These are phyloP conservation scores for Emmelina monodactyla DNA, from an alignment of 2,888 invertebrate genomes.

Conservation along the genomic window DNA sequence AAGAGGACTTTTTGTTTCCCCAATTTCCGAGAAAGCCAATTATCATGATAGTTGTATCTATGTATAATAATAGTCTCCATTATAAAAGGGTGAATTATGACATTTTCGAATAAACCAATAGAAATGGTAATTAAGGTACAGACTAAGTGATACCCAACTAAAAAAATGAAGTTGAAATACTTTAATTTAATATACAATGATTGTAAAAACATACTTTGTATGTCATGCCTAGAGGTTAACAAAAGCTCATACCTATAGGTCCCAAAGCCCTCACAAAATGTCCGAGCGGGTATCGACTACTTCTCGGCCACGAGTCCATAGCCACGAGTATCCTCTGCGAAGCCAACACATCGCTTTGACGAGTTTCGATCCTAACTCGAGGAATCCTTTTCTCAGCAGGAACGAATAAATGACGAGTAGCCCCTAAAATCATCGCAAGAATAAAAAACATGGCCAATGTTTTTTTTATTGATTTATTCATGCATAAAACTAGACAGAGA, in stretches of 20 bases:
- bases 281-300: conserved; percentile 92
- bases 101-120: too few relatives aligned
- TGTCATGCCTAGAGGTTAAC: too few relatives aligned
- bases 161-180: too few relatives aligned
- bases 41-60: too few relatives aligned
- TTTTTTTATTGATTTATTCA: not conserved
- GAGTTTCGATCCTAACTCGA: conserved; percentile 93
- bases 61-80: too few relatives aligned
- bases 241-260: conserved; percentile 68
- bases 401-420: conserved; percentile 85
- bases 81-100: too few relatives aligned
- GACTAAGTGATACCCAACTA: too few relatives aligned
- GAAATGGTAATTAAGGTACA: too few relatives aligned
- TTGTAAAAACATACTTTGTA: too few relatives aligned
- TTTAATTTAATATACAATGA: too few relatives aligned
- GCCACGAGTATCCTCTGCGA: conserved; percentile 93
- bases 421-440: conserved; percentile 34
- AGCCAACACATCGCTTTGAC: conserved; percentile 82
- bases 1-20: too few relatives aligned
- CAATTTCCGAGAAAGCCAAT: too few relatives aligned
- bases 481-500: not conserved
- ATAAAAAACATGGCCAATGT: not conserved
- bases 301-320: conserved; percentile 95
- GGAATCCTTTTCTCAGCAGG: conserved; percentile 95
- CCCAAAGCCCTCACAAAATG: conserved; percentile 96